Evolutionary conservation across 2,113 vertebrate genomes (phyloP).

Genomic region (Chaetorhynchus papuensis): DNA sequence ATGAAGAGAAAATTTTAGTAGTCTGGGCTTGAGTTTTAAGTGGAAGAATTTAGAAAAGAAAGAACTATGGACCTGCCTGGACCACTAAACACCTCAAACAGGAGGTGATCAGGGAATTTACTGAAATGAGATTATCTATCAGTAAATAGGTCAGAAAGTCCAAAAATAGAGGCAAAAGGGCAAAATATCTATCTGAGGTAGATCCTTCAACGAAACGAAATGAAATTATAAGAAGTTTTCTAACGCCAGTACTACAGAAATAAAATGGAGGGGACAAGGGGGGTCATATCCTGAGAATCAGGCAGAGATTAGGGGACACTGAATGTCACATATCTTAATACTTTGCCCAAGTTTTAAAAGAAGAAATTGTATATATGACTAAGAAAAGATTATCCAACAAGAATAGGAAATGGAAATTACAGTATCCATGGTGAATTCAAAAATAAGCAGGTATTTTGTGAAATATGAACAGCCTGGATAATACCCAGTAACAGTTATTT

Average conservation of each 20-base stretch:
- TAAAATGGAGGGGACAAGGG: not conserved
- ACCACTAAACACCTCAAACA: not conserved
- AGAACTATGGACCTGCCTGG: not conserved
- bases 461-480: not conserved
- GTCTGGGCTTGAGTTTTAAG: not conserved
- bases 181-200: not conserved
- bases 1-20: not conserved
- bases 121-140: not conserved
- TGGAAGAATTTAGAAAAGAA: not conserved
- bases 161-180: not conserved
- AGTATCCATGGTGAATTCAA: not conserved
- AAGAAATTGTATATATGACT: not conserved
- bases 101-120: not conserved
- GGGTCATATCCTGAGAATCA: not conserved
- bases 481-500: not conserved
- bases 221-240: not conserved
- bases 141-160: not conserved
- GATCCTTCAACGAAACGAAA: not conserved
- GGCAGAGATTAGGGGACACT: not conserved
- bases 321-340: not conserved
- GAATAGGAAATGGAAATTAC: not conserved
- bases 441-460: not conserved
- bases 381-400: not conserved
- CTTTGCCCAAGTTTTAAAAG: not conserved
- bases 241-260: not conserved